Percentiles rank a stretch among this genome's conserved stretches.
Evolutionary conservation across 2,113 vertebrate genomes (phyloP).

Genomic region (Prietella phreatophila): DNA sequence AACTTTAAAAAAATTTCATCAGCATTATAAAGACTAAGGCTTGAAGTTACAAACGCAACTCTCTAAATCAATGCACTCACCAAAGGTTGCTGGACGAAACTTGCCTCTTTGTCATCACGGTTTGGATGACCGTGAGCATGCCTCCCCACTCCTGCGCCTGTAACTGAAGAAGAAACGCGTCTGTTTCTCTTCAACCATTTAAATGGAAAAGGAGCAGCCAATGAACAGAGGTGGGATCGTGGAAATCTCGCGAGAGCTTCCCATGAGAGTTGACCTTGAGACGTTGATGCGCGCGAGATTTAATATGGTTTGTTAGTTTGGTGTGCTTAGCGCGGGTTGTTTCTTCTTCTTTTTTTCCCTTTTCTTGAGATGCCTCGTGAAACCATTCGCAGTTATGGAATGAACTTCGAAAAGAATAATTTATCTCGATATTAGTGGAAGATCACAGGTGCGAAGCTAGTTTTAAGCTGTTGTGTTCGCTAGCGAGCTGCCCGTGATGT

Average conservation of each 20-base stretch:
- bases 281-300: constrained; percentile 20
- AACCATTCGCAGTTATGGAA: background rate
- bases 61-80: background rate
- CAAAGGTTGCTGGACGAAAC: background rate
- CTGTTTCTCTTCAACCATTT: constrained; percentile 18
- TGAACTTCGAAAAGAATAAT: background rate
- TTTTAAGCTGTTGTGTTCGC: background rate
- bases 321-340: too few species aligned
- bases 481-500: background rate
- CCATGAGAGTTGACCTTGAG: background rate
- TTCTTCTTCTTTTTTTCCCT: background rate
- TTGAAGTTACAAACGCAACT: too few species aligned
- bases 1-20: too few species aligned
- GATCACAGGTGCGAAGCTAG: background rate
- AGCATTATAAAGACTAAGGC: too few species aligned
- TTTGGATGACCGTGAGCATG: too few species aligned
- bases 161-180: background rate
- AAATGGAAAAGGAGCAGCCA: constrained; percentile 55
- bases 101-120: background rate
- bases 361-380: background rate
- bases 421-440: background rate
- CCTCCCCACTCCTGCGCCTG: background rate
- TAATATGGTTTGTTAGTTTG: background rate
- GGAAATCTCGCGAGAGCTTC: constrained; percentile 37
- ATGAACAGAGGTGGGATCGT: background rate